Evolutionary conservation across 2,888 invertebrate species (phyloP).

Genomic region (Drosophila anomelani): DNA sequence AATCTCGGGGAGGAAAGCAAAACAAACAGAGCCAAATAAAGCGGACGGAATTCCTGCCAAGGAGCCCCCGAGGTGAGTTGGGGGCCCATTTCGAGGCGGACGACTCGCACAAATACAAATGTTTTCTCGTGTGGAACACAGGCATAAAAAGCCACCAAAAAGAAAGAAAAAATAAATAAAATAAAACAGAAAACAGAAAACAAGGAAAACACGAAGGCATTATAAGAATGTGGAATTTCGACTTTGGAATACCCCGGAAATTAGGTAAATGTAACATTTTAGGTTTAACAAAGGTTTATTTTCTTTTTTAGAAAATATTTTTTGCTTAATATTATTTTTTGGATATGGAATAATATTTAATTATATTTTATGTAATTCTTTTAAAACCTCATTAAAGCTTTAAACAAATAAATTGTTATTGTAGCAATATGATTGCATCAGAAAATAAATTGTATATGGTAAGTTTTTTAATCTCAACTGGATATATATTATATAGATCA

Average conservation of each 20-base stretch:
- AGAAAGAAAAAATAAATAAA: conserved; percentile 4
- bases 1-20: conserved; percentile 56
- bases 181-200: too few species aligned
- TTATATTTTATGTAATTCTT: background rate
- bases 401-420: background rate
- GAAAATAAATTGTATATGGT: too few species aligned
- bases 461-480: too few species aligned
- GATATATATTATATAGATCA: too few species aligned
- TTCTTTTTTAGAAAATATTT: too few species aligned
- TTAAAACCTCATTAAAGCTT: background rate
- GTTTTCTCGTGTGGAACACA: conserved; percentile 65
- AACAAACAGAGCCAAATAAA: conserved; percentile 57
- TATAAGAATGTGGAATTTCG: background rate
- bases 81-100: conserved; percentile 45
- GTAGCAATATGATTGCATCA: background rate
- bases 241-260: conserved; percentile 1
- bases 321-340: too few species aligned
- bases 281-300: background rate
- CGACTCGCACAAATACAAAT: conserved; percentile 60
- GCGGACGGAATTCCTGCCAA: conserved; percentile 35
- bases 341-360: background rate
- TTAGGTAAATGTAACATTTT: background rate
- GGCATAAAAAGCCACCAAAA: conserved; percentile 40
- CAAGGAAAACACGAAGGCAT: background rate
- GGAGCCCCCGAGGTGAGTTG: conserved; percentile 28